Base-by-base conservation (phyloP, 1,140 invertebrate species). In the Diabrotica undecimpunctata region DNA sequence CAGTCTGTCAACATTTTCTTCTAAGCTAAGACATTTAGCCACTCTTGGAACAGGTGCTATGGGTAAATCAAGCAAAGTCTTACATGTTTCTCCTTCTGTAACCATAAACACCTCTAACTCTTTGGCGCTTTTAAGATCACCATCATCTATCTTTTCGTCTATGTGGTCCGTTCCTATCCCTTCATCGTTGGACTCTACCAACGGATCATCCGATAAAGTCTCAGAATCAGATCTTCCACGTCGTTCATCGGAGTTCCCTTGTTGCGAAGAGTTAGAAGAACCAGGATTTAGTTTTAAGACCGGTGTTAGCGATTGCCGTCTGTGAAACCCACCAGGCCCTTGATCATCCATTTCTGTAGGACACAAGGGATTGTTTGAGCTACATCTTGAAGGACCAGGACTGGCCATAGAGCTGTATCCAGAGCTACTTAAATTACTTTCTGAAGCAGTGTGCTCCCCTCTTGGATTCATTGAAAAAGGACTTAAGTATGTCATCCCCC, bases 321-420 rank as follows among this genome's bases (percentile, higher is more conserved):
- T 80, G 4, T 70, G 59, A 0, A 82, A 79, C 51, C 82, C 81
- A 36, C 81, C 82, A 50, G 81, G 80, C 6, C 84, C 82, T 25
- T 83, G 83, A 72, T 89, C 87, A 75, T 89, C 88, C 80, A 85
- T 84, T 79, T 89, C 88, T 7, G 84, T 84, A 5, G 86, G 84
- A 74, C 87, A 90, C 2, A 92, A 74, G 3, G 90, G 89, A 77
- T 90, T 91, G 69, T 86, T 90, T 0, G 89, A 91, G 8, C 88
- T 88, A 75, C 89, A 91, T 54, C 90, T 79, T 0, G 88, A 90
- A 2, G 89, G 88, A 2, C 88, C 89, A 0, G 89, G 89, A 78
- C 87, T 90, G 3, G 89, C 89, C 86, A 91, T 90, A 5, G 89
- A 91, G 65, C 88, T 90, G 72, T 92, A 92, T n/a, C 90, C 90